Evolutionary conservation across 2,888 invertebrate species (phyloP).

Genomic region (Odontocolon sp.): DNA sequence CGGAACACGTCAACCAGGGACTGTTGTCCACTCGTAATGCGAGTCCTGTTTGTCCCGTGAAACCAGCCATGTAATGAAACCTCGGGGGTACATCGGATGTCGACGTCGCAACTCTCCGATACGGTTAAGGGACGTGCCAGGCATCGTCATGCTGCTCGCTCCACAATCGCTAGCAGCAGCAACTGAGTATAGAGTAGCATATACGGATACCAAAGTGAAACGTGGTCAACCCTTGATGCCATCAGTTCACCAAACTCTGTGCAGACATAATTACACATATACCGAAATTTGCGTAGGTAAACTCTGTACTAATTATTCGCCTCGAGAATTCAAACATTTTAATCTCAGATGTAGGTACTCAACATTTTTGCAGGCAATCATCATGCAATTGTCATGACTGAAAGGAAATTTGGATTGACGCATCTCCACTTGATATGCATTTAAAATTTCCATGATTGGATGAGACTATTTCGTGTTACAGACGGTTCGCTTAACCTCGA

Average conservation of each 20-base stretch:
- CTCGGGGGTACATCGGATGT: slow-evolving; percentile 72
- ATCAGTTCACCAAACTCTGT: slow-evolving; percentile 28
- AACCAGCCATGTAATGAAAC: slow-evolving; percentile 79
- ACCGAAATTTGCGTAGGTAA: background rate
- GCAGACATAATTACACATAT: background rate
- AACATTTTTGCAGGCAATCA: background rate
- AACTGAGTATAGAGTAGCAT: slow-evolving; percentile 13
- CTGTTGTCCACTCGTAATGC: slow-evolving; percentile 68
- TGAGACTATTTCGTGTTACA: no score
- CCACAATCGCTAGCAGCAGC: slow-evolving; percentile 31
- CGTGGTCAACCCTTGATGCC: slow-evolving; percentile 45
- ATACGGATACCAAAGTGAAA: slow-evolving; percentile 46
- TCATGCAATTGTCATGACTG: no score
- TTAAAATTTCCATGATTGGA: no score
- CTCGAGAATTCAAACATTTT: slow-evolving; percentile 28
- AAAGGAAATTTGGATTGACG: no score
- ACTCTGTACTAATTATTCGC: slow-evolving; percentile 21
- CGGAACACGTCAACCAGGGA: slow-evolving; percentile 53
- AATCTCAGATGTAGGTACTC: background rate
- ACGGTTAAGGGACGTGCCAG: slow-evolving; percentile 41
- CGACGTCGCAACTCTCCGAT: slow-evolving; percentile 62
- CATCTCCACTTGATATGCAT: no score
- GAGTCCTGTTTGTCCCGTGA: slow-evolving; percentile 75
- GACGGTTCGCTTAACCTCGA: no score
- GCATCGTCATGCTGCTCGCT: slow-evolving; percentile 35